Evolutionary conservation across 2,888 invertebrate genomes (phyloP), one percentile per base, ranked within the genome.

Genomic region (Drosophila nigritarsus): DNA sequence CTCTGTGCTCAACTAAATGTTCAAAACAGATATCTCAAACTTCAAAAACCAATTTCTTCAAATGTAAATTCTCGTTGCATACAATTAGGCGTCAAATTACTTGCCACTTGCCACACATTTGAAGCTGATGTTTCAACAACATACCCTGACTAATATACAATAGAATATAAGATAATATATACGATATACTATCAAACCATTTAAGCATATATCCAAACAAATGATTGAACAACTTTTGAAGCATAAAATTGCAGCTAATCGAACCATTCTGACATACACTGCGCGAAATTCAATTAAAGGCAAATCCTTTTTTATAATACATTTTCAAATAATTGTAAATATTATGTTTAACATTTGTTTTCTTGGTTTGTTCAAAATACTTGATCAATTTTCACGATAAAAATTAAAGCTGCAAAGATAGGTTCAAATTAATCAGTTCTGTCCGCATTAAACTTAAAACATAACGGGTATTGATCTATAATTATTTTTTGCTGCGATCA

Each of bases 1-100:
- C n/a, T 27, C 36, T 54, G 58, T 49, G 27, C 49, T 49, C 36
- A 24, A 18, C 36, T 27, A 18, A 36, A 27, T 50, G 49, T 74
- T 50, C 59, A 66, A 45, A 45, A 65, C 74, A 74, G 74, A 66
- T 73, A 53, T 65, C 42, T 38, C 42, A 38, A 63, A 73, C 49
- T 50, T 54, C 68, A 68, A 59, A 34, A 51, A 32, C 42, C 13
- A 45, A 18, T 45, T 50, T 62, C 3, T 13, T 27, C 20, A 15
- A n/a, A 29, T 15, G 13, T 27, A 24, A 38, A 60, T 56, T 63
- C 54, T 13, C 38, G 50, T 75, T 75, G 73, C 75, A 58, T 50
- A 75, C 29, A 27, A 29, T 40, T 1, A 45, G 62, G 69, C 64
- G 58, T 53, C 13, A 42, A 13, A 36, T 56, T 68, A 24, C 48